Conservation (phyloP, 2,797 vertebrate species). For the Ispidina picta region DNA sequence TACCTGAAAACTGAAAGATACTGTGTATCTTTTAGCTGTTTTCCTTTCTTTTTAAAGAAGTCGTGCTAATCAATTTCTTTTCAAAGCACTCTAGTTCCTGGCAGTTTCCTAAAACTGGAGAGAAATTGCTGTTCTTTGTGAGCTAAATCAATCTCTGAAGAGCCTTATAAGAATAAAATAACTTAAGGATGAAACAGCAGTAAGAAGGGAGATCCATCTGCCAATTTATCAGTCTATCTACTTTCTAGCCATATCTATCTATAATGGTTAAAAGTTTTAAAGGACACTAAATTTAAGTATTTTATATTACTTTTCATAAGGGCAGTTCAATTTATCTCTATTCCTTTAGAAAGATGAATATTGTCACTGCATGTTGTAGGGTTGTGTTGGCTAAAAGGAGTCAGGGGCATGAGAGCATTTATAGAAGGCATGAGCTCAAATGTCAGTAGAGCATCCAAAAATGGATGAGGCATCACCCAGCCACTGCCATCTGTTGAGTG, state of each 20-base stretch:
- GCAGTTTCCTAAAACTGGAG: constrained; percentile 67
- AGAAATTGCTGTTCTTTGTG: constrained; percentile 65
- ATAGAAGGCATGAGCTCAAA: constrained; percentile 67
- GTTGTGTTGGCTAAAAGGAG: constrained; percentile 63
- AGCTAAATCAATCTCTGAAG: constrained; percentile 69
- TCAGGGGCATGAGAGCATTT: constrained; percentile 69
- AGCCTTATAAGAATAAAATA: constrained; percentile 71
- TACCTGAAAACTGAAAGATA: constrained; percentile 34
- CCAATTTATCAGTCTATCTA: constrained; percentile 63
- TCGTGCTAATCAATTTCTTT: constrained; percentile 66
- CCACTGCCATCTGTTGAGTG: constrained; percentile 80
- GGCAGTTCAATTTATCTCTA: constrained; percentile 71
- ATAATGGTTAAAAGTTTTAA: constrained; percentile 72
- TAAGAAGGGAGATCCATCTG: constrained; percentile 63
- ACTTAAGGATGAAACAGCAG: constrained; percentile 60
- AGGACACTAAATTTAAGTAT: constrained; percentile 70
- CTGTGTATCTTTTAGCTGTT: constrained; percentile 20
- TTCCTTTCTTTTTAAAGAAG: constrained; percentile 58
- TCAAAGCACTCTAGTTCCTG: constrained; percentile 46
- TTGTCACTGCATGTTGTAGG: constrained; percentile 66
- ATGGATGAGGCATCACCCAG: constrained; percentile 66
- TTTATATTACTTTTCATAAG: constrained; percentile 69
- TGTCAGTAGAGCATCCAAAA: constrained; percentile 72
- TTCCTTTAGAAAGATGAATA: constrained; percentile 71
- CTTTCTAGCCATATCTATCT: constrained; percentile 64